phyloP scores from a whole-genome alignment of 2,888 invertebrate species.

The Exephanes ischioxanthus region DNA sequence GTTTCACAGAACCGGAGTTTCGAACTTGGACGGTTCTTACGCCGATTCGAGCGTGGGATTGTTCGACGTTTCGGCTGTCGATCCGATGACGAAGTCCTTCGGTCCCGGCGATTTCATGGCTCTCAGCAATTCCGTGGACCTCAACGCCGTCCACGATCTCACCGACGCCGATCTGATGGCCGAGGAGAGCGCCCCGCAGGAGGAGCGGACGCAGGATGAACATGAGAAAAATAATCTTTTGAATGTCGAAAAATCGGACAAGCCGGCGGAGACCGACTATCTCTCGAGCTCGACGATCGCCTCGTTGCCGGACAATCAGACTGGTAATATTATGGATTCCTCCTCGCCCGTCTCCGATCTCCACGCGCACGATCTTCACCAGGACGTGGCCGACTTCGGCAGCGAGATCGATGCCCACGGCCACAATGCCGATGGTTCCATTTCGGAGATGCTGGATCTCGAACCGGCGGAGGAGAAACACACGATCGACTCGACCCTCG shows the following conservation, averaged over 20 bases:
- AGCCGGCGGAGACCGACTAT: constrained; percentile 59
- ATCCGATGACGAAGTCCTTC: constrained; percentile 82
- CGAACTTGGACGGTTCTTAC: constrained; percentile 78
- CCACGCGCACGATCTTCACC: background rate
- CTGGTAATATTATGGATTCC: constrained; percentile 49
- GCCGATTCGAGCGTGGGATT: constrained; percentile 73
- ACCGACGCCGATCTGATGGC: constrained; percentile 75
- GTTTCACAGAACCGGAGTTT: constrained; percentile 77
- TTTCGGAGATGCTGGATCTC: background rate
- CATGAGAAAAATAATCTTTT: constrained; percentile 56
- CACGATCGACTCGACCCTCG: background rate
- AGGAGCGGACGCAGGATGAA: background rate
- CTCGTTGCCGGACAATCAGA: constrained; percentile 50
- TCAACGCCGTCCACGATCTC: constrained; percentile 85
- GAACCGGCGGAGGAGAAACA: background rate
- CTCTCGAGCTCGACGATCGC: constrained; percentile 29
- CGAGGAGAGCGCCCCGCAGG: constrained; percentile 47
- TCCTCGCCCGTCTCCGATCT: constrained; percentile 40
- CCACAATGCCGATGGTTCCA: constrained; percentile 2
- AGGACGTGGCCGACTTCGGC: constrained; percentile 40
- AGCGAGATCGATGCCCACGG: constrained; percentile 29
- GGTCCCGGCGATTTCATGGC: constrained; percentile 79
- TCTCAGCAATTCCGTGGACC: constrained; percentile 81
- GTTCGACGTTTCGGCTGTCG: constrained; percentile 75
- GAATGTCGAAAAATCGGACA: constrained; percentile 46